These are phyloP conservation scores for Mya arenaria DNA, from an alignment of 1,140 invertebrate species.

Conservation along the genomic window DNA sequence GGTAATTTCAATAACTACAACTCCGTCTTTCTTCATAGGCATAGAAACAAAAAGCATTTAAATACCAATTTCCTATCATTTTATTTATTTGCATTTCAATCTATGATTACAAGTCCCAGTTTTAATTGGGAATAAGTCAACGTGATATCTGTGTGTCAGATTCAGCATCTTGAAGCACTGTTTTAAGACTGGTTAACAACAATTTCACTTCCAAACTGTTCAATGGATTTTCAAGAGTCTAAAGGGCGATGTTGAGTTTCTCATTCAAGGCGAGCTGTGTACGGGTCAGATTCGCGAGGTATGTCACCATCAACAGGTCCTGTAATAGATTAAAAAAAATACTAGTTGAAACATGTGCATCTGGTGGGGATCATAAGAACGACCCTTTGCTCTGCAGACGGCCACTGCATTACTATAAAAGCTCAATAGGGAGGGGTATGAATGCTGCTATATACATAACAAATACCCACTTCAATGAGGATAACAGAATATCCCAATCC, in stretches of 20 bases:
- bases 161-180: background rate
- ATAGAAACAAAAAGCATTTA: no score
- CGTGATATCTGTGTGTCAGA: conserved; percentile 19
- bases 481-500: no score
- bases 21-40: no score
- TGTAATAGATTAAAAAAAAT: conserved; percentile 75
- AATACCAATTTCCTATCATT: no score
- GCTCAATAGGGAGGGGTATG: no score
- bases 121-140: conserved; percentile 2
- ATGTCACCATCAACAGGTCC: conserved; percentile 98
- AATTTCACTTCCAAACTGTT: conserved; percentile 51
- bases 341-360: no score
- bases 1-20: no score
- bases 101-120: conserved; percentile 43
- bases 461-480: no score
- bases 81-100: conserved; percentile 37
- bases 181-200: background rate
- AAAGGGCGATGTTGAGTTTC: conserved; percentile 86
- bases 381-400: no score
- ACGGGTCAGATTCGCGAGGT: conserved; percentile 96
- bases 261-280: conserved; percentile 97
- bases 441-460: no score
- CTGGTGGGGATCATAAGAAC: no score
- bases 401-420: no score
- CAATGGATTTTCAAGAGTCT: background rate